These are phyloP conservation scores for Dicyrtomina minuta DNA, from an alignment of 2,888 invertebrate genomes.

Conservation along the genomic window DNA sequence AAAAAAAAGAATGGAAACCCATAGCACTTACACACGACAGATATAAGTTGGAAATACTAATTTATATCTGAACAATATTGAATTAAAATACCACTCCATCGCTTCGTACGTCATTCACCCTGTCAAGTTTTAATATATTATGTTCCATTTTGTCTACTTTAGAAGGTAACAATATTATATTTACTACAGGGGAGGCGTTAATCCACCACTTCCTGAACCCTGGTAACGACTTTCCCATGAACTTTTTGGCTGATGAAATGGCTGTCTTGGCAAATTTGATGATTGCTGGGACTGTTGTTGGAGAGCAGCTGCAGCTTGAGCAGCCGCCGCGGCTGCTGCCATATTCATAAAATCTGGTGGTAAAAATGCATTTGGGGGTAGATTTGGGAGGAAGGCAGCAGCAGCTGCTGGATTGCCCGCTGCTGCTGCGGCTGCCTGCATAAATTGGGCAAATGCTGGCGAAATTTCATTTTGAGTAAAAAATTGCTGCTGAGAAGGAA, in stretches of 20 bases:
- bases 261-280: conserved; percentile 28
- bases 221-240: conserved; percentile 50
- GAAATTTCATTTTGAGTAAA: conserved; percentile 17
- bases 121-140: not conserved
- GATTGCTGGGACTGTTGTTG: conserved; percentile 32
- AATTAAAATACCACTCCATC: not conserved
- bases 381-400: conserved; percentile 20
- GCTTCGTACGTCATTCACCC: not conserved
- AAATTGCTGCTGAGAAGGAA: conserved; percentile 29
- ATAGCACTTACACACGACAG: not conserved
- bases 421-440: conserved; percentile 39
- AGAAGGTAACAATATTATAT: not conserved
- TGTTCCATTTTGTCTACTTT: not conserved
- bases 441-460: conserved; percentile 42
- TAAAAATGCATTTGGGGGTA: conserved; percentile 24
- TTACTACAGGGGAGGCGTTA: conserved; percentile 43
- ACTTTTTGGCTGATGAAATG: conserved; percentile 32
- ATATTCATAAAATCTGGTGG: conserved; percentile 13
- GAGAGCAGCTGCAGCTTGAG: conserved; percentile 14
- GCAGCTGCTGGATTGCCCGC: conserved; percentile 28
- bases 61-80: not conserved
- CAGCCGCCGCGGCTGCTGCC: conserved; percentile 22
- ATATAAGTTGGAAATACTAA: not conserved
- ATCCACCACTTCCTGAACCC: conserved; percentile 35
- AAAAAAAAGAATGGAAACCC: not conserved